These are phyloP conservation scores for Brachyptera risi DNA, from an alignment of 2,888 invertebrate species.

Conservation along the genomic window DNA sequence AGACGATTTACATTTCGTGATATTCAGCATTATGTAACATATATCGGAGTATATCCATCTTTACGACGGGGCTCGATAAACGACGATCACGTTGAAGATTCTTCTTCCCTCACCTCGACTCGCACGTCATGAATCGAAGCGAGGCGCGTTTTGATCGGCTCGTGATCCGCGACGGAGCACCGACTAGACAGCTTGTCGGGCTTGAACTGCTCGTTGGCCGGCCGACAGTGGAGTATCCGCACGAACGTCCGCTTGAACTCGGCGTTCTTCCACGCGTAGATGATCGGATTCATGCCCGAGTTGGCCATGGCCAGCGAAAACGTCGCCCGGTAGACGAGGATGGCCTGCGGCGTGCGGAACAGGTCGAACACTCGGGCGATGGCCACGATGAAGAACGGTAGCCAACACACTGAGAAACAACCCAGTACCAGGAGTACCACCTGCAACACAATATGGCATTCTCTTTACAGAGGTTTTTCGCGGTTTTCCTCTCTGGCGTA, in stretches of 20 bases:
- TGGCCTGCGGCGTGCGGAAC: constrained; percentile 36
- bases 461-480: no score
- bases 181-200: not conserved
- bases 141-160: not conserved
- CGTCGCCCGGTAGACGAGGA: constrained; percentile 57
- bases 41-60: no score
- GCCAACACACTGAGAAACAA: constrained; percentile 76
- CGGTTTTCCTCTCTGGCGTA: no score
- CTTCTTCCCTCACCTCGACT: no score
- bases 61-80: no score
- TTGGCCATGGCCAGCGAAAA: constrained; percentile 73
- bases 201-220: constrained; percentile 47
- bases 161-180: not conserved
- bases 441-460: constrained; percentile 50
- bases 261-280: constrained; percentile 81
- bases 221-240: constrained; percentile 61
- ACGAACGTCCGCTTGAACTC: constrained; percentile 71
- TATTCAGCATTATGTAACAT: no score
- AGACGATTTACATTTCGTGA: no score
- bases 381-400: constrained; percentile 69
- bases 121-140: no score
- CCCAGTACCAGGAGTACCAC: constrained; percentile 73
- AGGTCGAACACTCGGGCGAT: constrained; percentile 57
- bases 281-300: constrained; percentile 75
- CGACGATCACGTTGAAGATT: no score